phyloP scores from a whole-genome alignment of 2,888 invertebrate species.

The Agrenia bidenticulata region DNA sequence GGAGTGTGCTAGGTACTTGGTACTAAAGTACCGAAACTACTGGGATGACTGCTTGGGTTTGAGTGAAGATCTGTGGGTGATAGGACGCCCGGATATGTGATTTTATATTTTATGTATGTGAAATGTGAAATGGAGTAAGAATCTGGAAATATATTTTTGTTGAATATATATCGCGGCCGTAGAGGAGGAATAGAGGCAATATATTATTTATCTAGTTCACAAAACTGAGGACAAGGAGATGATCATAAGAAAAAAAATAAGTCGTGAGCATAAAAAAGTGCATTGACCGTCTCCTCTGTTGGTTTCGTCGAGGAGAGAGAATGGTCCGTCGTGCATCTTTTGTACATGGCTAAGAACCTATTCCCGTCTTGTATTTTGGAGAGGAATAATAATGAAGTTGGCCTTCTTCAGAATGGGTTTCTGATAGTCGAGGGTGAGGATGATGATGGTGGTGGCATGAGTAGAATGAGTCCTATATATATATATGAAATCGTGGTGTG shows the following conservation, averaged over 20 bases:
- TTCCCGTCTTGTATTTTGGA: background rate
- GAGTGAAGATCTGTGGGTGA: too few species aligned
- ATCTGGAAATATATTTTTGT: too few species aligned
- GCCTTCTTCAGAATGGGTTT: background rate
- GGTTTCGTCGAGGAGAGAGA: too few species aligned
- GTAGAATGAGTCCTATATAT: too few species aligned
- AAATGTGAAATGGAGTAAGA: too few species aligned
- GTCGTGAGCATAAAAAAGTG: conserved; percentile 35
- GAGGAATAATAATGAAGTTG: too few species aligned
- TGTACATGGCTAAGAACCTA: background rate
- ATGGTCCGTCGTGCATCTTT: background rate
- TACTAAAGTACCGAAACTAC: too few species aligned
- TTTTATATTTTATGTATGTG: too few species aligned
- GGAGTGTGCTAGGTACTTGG: conserved; percentile 2
- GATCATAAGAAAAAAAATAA: background rate
- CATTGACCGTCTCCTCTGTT: conserved; percentile 36
- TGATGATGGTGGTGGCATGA: too few species aligned
- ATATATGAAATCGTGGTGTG: conserved; percentile 3
- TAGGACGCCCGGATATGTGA: too few species aligned
- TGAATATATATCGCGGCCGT: too few species aligned
- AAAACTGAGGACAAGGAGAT: conserved; percentile 8
- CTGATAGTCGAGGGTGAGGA: background rate
- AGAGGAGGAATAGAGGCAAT: background rate
- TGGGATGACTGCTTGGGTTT: too few species aligned
- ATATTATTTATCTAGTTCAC: conserved; percentile 15